phyloP scores from a whole-genome alignment of 2,888 invertebrate genomes.

The Sepioteuthis lessoniana region DNA sequence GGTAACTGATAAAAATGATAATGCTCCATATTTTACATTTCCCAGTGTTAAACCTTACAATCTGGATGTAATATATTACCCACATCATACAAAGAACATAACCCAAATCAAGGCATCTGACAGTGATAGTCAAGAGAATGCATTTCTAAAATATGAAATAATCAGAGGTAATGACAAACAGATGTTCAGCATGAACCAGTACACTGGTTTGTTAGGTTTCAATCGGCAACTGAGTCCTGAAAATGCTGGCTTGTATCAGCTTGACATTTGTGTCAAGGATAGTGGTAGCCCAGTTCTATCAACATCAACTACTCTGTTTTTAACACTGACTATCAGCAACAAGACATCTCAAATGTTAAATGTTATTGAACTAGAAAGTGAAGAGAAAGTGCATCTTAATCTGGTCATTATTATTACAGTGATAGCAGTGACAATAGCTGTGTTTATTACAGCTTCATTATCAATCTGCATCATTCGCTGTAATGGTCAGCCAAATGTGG shows the following conservation, averaged over 20 bases:
- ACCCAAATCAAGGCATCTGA: background rate
- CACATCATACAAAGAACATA: background rate
- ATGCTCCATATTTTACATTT: slow-evolving; percentile 33
- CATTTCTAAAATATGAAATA: slow-evolving; percentile 14
- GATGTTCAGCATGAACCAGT: slow-evolving; percentile 15
- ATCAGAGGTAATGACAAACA: slow-evolving; percentile 13
- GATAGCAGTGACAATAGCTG: background rate
- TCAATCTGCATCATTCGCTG: slow-evolving; percentile 33
- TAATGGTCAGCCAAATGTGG: background rate
- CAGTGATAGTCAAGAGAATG: slow-evolving; percentile 23
- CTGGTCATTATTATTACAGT: slow-evolving; percentile 33
- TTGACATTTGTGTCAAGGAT: background rate
- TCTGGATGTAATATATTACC: background rate
- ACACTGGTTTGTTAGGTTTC: slow-evolving; percentile 33
- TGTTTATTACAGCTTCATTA: background rate
- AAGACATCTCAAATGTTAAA: background rate
- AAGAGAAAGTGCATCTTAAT: slow-evolving; percentile 12
- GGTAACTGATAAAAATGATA: slow-evolving; percentile 33
- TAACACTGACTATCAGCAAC: slow-evolving; percentile 8
- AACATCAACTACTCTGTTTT: slow-evolving; percentile 10
- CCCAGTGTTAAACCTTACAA: slow-evolving; percentile 23
- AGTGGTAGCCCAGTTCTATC: slow-evolving; percentile 1
- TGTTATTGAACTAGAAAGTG: background rate
- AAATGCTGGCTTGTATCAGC: slow-evolving; percentile 21
- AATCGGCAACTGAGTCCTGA: background rate